Base-by-base conservation (phyloP, 2,113 vertebrate genomes). In the Microcebus lehilahytsara region DNA sequence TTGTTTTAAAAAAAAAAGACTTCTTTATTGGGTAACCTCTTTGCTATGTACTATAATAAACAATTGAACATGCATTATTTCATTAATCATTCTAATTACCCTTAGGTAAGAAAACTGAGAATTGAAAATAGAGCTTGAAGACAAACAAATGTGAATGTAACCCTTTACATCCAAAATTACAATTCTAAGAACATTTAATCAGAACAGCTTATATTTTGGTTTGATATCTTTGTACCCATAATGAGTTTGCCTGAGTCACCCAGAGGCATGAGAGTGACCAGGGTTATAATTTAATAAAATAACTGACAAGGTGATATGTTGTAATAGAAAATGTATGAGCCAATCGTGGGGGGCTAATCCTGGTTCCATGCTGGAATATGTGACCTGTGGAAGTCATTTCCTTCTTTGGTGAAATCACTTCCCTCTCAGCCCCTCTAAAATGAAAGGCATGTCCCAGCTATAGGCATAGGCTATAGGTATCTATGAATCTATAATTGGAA, bases 251-350 rank as follows among this genome's bases (percentile, higher is more conserved):
- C 53, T 86, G 42, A 93, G 32, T 93, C 66, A 81, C 66, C 69
- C 53, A 71, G 32, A 79, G 6, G 94, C 40, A 66, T 19, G 12
- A 89, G n/a, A 53, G 37, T 75, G 62, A 67, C 56, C 8, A 95
- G 71, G 71, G 23, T 81, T 93, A 91, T 19, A 37, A 27, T 66
- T 96, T 91, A 75, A 67, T 95, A 56, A 95, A 95, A 71, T 87
- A 58, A 91, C 42, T 95, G 49, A 58, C 67, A 46, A 19, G 30
- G 11, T 78, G 7, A 62, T 77, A 37, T 72, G 34, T 72, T 84
- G 3, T 90, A 58, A 51, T 75, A 19, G 37, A 78, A 94, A 85
- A 67, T 72, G 25, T 2, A 40, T 81, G 46, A 37, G 34, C 6
- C 42, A 64, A 0, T 85, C 42, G 93, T 75, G 40, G 6, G 69